Conservation (phyloP, 37 sponge, comb jelly and placozoan genomes). For the Halisarca cf. caerulea region DNA sequence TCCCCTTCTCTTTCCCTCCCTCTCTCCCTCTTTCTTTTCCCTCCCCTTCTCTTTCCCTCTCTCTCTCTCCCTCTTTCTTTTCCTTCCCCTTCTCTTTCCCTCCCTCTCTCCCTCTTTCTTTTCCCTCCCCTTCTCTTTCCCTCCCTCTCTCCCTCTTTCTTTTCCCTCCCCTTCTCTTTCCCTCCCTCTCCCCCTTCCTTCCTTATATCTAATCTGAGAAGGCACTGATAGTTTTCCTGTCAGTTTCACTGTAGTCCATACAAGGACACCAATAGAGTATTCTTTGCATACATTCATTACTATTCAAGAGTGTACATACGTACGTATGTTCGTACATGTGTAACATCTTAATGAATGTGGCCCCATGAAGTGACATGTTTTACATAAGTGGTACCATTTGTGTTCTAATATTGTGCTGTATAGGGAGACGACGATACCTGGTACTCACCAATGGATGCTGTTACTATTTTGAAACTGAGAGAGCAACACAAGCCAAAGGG, state of each 20-base stretch:
- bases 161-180: neutral
- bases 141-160: neutral
- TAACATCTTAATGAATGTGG: no score
- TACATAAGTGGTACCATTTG: no score
- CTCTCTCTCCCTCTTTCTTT: neutral
- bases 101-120: neutral
- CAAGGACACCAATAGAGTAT: no score
- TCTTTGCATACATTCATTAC: no score
- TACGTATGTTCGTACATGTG: no score
- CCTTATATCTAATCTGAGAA: neutral
- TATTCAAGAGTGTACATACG: no score
- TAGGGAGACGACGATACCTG: slow-evolving; percentile 84
- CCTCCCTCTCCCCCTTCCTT: neutral
- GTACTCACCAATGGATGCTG: slow-evolving; percentile 72
- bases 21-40: neutral
- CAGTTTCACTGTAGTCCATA: no score
- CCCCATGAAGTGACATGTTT: no score
- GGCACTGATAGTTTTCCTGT: neutral
- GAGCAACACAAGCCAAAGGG: slow-evolving; percentile 59
- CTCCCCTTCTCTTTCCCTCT: neutral
- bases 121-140: neutral
- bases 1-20: neutral
- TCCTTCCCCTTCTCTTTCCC: neutral
- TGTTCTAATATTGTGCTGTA: no score
- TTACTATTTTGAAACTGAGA: slow-evolving; percentile 82